Evolutionary conservation across 1,140 invertebrate genomes (phyloP).

Genomic region (Batillaria attramentaria): DNA sequence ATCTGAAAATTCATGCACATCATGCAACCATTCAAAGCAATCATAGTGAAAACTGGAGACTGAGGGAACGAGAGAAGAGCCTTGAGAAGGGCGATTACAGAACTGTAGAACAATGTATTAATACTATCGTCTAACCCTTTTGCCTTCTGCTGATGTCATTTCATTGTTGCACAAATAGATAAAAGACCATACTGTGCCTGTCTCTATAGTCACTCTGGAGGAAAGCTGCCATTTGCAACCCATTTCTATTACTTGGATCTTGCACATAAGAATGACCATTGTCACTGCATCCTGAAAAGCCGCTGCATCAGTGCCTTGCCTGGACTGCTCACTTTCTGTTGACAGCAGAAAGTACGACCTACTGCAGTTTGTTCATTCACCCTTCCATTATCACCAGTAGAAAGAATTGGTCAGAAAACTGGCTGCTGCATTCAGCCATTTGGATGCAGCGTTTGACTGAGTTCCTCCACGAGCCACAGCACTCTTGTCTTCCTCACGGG

Average conservation of each 20-base stretch:
- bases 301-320: neutral
- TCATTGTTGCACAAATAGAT: neutral
- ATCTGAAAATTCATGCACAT: neutral
- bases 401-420: constrained; percentile 43
- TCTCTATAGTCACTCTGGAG: neutral
- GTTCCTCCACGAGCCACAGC: constrained; percentile 13
- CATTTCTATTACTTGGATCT: neutral
- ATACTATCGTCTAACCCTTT: neutral
- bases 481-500: constrained; percentile 28
- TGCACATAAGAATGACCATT: neutral
- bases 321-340: too few species aligned
- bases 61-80: neutral
- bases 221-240: neutral
- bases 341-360: too few species aligned
- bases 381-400: constrained; percentile 37
- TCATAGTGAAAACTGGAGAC: too few species aligned
- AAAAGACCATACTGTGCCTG: neutral
- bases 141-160: neutral
- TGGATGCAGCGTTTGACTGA: constrained; percentile 19
- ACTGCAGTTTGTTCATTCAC: too few species aligned
- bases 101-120: neutral
- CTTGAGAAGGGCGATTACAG: neutral
- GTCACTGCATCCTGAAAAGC: neutral
- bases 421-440: constrained; percentile 41
- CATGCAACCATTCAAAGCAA: too few species aligned